A percentile compares a stretch with the other conserved stretches of the same genome.
These are phyloP conservation scores for Fistularia commersonii DNA, from an alignment of 2,797 vertebrate species.

Conservation along the genomic window DNA sequence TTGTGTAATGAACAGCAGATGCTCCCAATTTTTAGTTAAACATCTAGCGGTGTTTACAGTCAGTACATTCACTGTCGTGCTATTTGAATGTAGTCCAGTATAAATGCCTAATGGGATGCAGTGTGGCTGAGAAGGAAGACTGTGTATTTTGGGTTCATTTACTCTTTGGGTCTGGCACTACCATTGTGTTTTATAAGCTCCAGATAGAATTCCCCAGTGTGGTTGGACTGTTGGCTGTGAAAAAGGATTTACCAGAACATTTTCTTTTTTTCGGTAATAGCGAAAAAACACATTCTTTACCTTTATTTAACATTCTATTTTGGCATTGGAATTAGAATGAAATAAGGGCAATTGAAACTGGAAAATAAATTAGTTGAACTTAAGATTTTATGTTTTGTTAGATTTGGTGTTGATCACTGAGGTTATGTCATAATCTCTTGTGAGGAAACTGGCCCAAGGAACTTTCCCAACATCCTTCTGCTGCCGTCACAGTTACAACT, in stretches of 20 bases:
- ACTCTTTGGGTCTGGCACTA: constrained; percentile 30
- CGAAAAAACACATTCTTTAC: constrained; percentile 31
- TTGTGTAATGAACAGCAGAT: too few relatives aligned
- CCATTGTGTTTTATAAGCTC: constrained; percentile 47
- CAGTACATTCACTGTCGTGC: constrained; percentile 27
- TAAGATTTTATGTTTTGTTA: too few relatives aligned
- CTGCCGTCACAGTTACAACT: too few relatives aligned
- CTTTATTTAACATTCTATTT: constrained; percentile 37
- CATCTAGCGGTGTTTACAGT: constrained; percentile 27
- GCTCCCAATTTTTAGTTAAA: constrained; percentile 14
- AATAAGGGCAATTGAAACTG: too few relatives aligned
- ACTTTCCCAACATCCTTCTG: too few relatives aligned
- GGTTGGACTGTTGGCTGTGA: constrained; percentile 33
- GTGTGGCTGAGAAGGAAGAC: constrained; percentile 11
- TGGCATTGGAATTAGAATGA: constrained; percentile 13
- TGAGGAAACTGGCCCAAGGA: too few relatives aligned
- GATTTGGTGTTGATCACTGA: too few relatives aligned
- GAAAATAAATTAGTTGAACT: too few relatives aligned
- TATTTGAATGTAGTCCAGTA: constrained; percentile 29
- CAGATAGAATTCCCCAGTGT: constrained; percentile 21
- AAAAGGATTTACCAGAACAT: constrained; percentile 42
- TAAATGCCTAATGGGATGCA: constrained; percentile 20
- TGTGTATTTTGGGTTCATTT: constrained; percentile 29
- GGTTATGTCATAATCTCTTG: too few relatives aligned
- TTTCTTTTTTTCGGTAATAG: constrained; percentile 29